Base-by-base conservation (phyloP, 2,888 invertebrate genomes). In the Diogma glabrata region DNA sequence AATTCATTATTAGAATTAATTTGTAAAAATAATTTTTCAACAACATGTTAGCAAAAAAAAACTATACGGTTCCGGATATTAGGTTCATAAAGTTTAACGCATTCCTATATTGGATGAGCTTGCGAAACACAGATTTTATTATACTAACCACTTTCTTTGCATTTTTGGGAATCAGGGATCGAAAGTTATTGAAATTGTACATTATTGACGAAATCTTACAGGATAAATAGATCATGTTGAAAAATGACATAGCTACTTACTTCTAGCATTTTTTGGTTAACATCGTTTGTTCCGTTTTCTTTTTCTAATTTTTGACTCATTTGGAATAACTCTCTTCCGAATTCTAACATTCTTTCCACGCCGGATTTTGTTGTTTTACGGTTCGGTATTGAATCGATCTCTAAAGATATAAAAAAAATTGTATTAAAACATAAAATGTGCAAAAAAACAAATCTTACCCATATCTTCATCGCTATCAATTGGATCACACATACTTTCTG, bases 281-380 rank as follows among this genome's bases (percentile, higher is more conserved):
- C 75, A 54, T 73, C 72, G 63, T 84, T 84, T 71, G 81, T 84
- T 67, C 86, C 86, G 64, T 84, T 82, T 63, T 91, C 87, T 63
- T 84, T 81, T 61, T 84, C 80, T 59, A 95, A 72, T 59, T 81
- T 79, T 65, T 88, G 85, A 67, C 91, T 92, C 82, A 94, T 87
- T 59, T 87, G 82, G 69, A 93, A 91, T 57, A 96, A 77, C 66
- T 95, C 94, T 60, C 88, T 81, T 17, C 96, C 96, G 71, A 94
- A 96, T 64, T 91, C 86, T 59, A 96, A 75, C 81, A 96, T 93
- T 61, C 89, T 82, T 72, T 95, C 92, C 57, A 95, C 87, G 10
- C 91, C 90, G 54, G 69, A 66, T 53, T 55, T 57, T 57, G 63
- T 48, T 38, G 50, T 64, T 60, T 65, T 71, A 54, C 64, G 65